Base-by-base conservation (phyloP, 2,113 vertebrate species). In the Bos indicus region DNA sequence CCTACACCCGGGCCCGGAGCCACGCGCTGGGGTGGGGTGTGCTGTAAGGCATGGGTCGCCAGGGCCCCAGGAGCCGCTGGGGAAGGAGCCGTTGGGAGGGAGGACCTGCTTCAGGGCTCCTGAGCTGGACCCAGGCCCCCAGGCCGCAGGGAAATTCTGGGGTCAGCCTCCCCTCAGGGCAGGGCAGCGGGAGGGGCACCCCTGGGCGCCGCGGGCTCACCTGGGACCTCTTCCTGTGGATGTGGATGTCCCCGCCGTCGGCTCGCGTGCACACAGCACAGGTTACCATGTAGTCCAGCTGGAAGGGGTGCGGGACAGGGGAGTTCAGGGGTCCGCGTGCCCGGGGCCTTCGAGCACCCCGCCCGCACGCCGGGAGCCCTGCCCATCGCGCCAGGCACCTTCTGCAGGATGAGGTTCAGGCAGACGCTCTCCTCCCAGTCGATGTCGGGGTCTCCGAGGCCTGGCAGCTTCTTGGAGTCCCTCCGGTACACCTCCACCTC, bases 351-450 rank as follows among this genome's bases (percentile, higher is more conserved):
- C 0, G 4, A 2, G 11, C 1, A 19, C 74, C 23, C 56, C 4
- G 4, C n/a, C 0, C 36, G 25, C 0, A 23, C n/a, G 5, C n/a
- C 19, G 1, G 30, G 56, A 15, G 57, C 81, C n/a, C 78, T 1
- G 3, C 28, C 21, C 6, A 0, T 4, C 1, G 4, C 7, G 0
- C 2, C 43, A 7, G 4, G 10, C 36, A 99, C 99, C 99, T 99
- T 99, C 98, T 99, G 99, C 43, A 99, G 98, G 97, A 99, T 99
- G 78, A 99, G 99, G 92, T 99, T 99, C 98, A 99, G 98, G 99
- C 99, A 99, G 94, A 99, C 99, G 0, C 99, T 99, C 98, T 99
- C 99, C 97, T 99, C 99, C 99, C 99, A 99, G 98, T 99, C 99
- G 7, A 99, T 99, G 97, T 99, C 99, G 0, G 99, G 99, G 96